Conservation (phyloP, 2,797 vertebrate species). For the Scyliorhinus canicula region DNA sequence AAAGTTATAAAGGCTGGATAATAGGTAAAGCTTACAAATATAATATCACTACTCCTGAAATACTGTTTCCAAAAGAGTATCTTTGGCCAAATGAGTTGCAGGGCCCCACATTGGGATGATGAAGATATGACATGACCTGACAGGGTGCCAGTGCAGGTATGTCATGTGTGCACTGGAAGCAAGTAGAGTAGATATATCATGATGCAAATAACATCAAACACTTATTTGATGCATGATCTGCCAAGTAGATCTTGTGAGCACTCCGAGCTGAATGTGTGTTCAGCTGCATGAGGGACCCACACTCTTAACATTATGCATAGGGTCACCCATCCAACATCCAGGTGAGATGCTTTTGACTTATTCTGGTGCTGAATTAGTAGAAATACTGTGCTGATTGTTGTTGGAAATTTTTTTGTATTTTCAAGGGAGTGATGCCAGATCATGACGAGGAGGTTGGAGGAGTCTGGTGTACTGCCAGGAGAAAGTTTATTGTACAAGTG, state of each 20-base stretch:
- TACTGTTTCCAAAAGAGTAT: not conserved
- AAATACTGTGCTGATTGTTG: not conserved
- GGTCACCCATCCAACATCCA: too few species aligned
- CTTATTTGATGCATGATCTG: not conserved
- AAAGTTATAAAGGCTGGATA: not conserved
- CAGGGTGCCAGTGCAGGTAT: too few species aligned
- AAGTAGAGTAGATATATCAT: not conserved
- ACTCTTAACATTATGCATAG: not conserved
- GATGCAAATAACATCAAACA: not conserved
- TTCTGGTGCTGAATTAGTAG: too few species aligned
- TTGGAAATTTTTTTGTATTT: not conserved
- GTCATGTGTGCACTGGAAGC: not conserved
- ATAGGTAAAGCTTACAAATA: not conserved
- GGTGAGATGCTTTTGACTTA: too few species aligned
- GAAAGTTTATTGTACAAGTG: not conserved
- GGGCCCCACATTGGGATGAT: not conserved
- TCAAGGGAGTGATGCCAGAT: too few species aligned
- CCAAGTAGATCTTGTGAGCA: not conserved
- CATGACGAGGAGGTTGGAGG: not conserved
- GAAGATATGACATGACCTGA: not conserved
- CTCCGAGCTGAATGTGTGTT: not conserved
- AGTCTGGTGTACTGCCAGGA: not conserved
- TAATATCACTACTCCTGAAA: not conserved
- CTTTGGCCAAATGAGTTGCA: not conserved
- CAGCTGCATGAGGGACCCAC: not conserved